Percentiles rank a stretch among this genome's conserved stretches.
These are phyloP conservation scores for Archocentrus centrarchus DNA, from an alignment of 2,113 vertebrate genomes.

Conservation along the genomic window DNA sequence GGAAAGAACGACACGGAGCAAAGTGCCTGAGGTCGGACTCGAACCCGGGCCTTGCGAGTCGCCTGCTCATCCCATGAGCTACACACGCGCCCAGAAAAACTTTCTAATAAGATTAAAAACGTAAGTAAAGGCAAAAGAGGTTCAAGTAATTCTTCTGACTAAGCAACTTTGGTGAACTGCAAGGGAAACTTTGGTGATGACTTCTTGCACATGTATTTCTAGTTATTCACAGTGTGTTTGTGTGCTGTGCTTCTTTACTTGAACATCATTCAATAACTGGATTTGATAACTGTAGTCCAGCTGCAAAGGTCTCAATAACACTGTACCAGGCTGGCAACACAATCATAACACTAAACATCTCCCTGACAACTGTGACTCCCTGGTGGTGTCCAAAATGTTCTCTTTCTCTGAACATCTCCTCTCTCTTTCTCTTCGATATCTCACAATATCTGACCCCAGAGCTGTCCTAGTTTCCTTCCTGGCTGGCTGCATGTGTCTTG, in stretches of 20 bases:
- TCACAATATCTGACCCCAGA: constrained; percentile 59
- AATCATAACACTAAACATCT: background rate
- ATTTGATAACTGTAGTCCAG: background rate
- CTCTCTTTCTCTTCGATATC: background rate
- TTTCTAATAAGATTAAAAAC: background rate
- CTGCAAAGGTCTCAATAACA: background rate
- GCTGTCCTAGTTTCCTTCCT: constrained; percentile 69
- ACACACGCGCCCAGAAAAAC: background rate
- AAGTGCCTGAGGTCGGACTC: background rate
- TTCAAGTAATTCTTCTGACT: background rate
- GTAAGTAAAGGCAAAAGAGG: background rate
- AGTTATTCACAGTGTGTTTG: background rate
- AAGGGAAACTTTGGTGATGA: background rate
- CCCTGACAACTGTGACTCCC: background rate
- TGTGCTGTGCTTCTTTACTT: background rate
- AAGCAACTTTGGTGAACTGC: background rate
- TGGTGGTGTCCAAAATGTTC: background rate
- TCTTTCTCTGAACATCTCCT: constrained; percentile 14
- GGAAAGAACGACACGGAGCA: background rate
- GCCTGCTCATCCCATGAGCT: background rate
- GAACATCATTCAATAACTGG: background rate
- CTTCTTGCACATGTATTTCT: background rate
- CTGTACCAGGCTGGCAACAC: background rate
- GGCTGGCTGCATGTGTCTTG: constrained; percentile 45
- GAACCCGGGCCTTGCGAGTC: background rate